phyloP scores from a whole-genome alignment of 2,113 vertebrate genomes.

The Corapipo altera region DNA sequence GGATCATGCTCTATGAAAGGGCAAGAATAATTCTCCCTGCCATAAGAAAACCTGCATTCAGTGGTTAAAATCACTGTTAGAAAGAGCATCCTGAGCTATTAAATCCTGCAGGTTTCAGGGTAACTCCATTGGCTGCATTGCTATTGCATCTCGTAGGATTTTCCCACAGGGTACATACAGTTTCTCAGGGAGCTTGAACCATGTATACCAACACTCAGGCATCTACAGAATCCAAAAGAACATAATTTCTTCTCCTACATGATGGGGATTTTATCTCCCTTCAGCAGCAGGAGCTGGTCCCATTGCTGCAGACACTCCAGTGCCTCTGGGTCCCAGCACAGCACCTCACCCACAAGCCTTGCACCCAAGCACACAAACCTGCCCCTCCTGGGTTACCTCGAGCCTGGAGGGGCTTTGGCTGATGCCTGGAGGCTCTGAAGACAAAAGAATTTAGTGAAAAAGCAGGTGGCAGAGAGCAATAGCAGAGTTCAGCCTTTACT shows the following conservation, averaged over 20 bases:
- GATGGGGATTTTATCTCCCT: neutral
- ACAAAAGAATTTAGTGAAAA: neutral
- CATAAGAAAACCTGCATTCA: neutral
- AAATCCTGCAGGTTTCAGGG: neutral
- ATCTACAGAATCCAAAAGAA: neutral
- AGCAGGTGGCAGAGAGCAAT: neutral
- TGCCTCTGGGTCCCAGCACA: neutral
- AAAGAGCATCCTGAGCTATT: neutral
- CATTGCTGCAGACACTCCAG: neutral
- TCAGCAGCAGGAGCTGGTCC: neutral
- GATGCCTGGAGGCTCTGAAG: neutral
- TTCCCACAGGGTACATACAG: neutral
- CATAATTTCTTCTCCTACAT: neutral
- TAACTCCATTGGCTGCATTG: neutral
- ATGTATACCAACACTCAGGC: fast-evolving
- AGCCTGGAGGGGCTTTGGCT: neutral
- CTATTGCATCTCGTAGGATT: neutral
- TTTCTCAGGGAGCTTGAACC: neutral
- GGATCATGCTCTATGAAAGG: neutral
- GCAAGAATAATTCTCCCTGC: neutral
- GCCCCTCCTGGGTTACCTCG: neutral
- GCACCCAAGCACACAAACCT: neutral
- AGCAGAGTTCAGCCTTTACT: neutral
- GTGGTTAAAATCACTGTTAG: neutral
- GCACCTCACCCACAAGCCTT: neutral